These are phyloP conservation scores for Coturnix japonica DNA, from an alignment of 2,113 vertebrate genomes.

Conservation along the genomic window DNA sequence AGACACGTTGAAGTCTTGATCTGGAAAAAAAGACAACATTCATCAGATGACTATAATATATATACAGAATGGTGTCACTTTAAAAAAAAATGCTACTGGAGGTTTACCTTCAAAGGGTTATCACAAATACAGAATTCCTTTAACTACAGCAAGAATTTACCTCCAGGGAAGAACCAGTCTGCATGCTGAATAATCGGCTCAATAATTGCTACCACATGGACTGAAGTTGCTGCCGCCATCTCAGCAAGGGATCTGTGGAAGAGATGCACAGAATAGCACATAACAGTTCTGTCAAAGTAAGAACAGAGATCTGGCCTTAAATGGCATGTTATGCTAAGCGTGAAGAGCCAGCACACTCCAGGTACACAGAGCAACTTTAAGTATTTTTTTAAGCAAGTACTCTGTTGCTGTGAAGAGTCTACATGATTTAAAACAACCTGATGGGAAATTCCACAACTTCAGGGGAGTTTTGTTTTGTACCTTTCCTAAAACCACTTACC, in stretches of 20 bases:
- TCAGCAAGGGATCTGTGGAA: slow-evolving; percentile 90
- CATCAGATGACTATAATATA: background rate
- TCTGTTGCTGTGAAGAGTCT: background rate
- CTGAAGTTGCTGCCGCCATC: slow-evolving; percentile 96
- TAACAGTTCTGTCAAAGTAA: background rate
- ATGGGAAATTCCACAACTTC: background rate
- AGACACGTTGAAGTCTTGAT: slow-evolving; percentile 96
- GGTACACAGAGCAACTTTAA: background rate
- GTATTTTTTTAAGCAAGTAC: background rate
- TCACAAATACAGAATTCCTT: background rate
- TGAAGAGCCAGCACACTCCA: background rate
- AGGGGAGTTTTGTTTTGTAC: background rate
- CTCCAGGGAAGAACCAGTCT: slow-evolving; percentile 98
- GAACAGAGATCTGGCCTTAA: background rate
- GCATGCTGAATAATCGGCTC: slow-evolving; percentile 97
- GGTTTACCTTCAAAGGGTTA: background rate
- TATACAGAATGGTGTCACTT: background rate
- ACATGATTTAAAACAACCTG: background rate
- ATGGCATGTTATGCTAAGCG: background rate
- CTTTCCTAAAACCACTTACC: slow-evolving; percentile 79
- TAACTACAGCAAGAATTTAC: slow-evolving; percentile 68
- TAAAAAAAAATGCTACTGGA: background rate
- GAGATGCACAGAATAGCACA: background rate
- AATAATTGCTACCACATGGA: slow-evolving; percentile 94
- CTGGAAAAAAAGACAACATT: slow-evolving; percentile 67